Evolutionary conservation across 2,888 invertebrate species (phyloP), one percentile per base, ranked within the genome.

Genomic region (Pyrrhia umbra): DNA sequence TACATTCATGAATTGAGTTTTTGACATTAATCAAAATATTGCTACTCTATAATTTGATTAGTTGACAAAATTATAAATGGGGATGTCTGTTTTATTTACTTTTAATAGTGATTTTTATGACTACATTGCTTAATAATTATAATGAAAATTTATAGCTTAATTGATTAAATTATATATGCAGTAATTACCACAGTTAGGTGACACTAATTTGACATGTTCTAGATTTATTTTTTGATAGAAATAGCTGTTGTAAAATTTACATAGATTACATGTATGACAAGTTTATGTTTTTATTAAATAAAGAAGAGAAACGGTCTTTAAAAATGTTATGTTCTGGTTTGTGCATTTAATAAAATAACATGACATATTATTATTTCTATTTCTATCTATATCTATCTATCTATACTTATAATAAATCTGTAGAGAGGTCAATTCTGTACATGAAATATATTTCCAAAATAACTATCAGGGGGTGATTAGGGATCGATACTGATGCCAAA

Each of bases 131-230:
- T 25, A 30, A 27, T 30, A 15, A 52, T 45, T 13, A n/a, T n/a
- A 8, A 18, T 37, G 10, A 23, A 10, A 47, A 58, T 56, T 63
- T 39, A 56, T 39, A n/a, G 27, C 27, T 23, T 34, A 40, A 58
- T 64, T 52, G n/a, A 47, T 54, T 59, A 30, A 25, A 58, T 72
- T 46, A 27, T 21, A 60, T 46, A n/a, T 47, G 13, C 42, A 21
- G 18, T 30, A 25, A 66, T 58, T 62, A 72, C 54, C 43, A 59
- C 40, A 50, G 67, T 57, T 61, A 47, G 51, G 57, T 49, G 52
- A 47, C 27, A 71, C 72, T 27, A 39, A 59, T 72, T 72, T 58
- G 39, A 23, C 10, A 30, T 52, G 68, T 9, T 61, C 59, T 70
- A 49, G 50, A 69, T 46, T 46, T 18, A n/a, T 47, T 59, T 20